These are phyloP conservation scores for Trididemnum clinides DNA, from an alignment of 23 tunicate species.

Conservation along the genomic window DNA sequence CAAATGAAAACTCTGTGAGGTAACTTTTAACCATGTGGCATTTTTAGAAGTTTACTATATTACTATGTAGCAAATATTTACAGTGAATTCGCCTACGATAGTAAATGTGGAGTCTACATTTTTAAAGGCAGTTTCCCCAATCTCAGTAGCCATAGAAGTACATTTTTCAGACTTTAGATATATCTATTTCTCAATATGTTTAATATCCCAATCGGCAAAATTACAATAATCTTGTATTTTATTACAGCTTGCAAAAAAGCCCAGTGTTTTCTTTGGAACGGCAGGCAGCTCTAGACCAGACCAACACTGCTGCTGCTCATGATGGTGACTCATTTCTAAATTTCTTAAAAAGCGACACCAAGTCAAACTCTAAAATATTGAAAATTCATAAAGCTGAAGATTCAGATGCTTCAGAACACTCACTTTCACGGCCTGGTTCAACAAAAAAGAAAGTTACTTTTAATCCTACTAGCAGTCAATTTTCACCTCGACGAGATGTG, in stretches of 20 bases:
- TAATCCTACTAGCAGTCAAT: background rate
- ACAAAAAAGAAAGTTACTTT: slow-evolving; percentile 11
- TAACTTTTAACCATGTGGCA: too few relatives aligned
- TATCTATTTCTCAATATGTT: too few relatives aligned
- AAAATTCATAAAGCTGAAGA: background rate
- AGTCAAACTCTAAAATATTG: background rate
- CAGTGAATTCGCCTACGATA: too few relatives aligned
- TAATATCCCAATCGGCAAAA: too few relatives aligned
- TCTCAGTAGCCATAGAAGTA: too few relatives aligned
- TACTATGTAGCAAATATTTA: too few relatives aligned
- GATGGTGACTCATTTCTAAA: background rate
- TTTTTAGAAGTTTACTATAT: too few relatives aligned
- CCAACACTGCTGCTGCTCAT: background rate
- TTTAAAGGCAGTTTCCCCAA: too few relatives aligned
- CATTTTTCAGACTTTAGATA: too few relatives aligned
- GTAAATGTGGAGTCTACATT: too few relatives aligned
- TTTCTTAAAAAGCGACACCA: background rate
- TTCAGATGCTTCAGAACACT: background rate
- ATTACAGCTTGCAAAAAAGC: background rate
- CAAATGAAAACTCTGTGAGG: too few relatives aligned
- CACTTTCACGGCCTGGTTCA: background rate
- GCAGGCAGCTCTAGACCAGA: background rate
- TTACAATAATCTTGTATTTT: too few relatives aligned
- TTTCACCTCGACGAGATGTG: background rate
- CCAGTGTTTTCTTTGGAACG: background rate